Evolutionary conservation across 2,888 invertebrate species (phyloP).

Genomic region (Nomada flava): DNA sequence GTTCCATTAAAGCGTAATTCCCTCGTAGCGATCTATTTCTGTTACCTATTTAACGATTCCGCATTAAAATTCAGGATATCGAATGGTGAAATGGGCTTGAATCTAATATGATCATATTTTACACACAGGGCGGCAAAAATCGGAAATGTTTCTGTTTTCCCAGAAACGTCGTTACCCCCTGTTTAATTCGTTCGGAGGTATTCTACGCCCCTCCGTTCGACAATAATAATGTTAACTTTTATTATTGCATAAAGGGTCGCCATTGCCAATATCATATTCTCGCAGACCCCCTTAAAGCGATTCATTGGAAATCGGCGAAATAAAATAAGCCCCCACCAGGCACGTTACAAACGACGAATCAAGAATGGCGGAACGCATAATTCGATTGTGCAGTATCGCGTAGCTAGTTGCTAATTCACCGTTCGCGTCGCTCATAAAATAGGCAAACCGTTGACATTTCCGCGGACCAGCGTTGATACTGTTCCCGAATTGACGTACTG

Average conservation of each 20-base stretch:
- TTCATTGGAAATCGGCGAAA: no score
- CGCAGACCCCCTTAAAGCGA: no score
- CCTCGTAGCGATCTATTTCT: not conserved
- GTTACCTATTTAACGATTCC: not conserved
- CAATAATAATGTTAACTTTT: no score
- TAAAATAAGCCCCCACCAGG: not conserved
- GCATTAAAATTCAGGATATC: not conserved
- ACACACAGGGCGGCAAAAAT: no score
- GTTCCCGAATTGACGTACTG: conserved; percentile 51
- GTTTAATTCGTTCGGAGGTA: no score
- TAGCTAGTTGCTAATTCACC: conserved; percentile 35
- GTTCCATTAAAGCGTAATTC: conserved; percentile 38
- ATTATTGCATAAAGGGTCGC: no score
- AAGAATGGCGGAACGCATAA: not conserved
- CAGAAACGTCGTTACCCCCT: no score
- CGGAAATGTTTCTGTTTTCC: no score
- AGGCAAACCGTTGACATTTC: conserved; percentile 38
- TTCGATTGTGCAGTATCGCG: not conserved
- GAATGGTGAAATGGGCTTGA: no score
- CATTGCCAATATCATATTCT: no score
- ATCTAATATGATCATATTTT: not conserved
- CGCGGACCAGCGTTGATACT: conserved; percentile 35
- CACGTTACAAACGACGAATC: not conserved
- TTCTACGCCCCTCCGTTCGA: no score
- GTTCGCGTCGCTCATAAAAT: conserved; percentile 21